Conservation (phyloP, 2,113 vertebrate genomes). For the Tragulus kanchil region DNA sequence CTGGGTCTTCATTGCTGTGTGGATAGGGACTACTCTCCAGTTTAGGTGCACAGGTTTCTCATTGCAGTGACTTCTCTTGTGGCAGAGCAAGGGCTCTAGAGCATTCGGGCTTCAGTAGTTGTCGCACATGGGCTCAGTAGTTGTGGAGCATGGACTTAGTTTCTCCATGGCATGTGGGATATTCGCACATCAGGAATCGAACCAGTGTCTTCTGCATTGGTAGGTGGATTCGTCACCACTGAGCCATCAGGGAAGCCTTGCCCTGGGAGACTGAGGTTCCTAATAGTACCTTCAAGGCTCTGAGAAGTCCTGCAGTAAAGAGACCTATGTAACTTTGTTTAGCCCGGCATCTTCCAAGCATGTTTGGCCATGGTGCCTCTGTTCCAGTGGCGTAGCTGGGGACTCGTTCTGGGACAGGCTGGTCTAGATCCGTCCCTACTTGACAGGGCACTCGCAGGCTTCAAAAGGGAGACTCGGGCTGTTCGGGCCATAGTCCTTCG, state of each 20-base stretch:
- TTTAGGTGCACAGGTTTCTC: neutral
- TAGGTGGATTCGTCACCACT: neutral
- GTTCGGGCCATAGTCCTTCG: neutral
- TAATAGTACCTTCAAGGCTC: neutral
- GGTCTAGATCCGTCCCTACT: no score
- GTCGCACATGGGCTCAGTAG: neutral
- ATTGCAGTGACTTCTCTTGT: neutral
- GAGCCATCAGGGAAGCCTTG: neutral
- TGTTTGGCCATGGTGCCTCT: neutral
- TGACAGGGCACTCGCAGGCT: neutral
- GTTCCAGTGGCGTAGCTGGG: fast-evolving
- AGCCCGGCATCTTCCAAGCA: neutral
- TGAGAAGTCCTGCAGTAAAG: neutral
- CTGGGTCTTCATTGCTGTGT: neutral
- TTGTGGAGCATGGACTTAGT: neutral
- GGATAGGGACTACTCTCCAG: neutral
- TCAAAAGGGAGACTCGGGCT: neutral
- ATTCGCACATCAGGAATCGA: neutral
- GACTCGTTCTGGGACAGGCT: fast-evolving
- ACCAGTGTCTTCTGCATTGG: neutral
- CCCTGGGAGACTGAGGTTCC: neutral
- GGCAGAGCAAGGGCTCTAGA: neutral
- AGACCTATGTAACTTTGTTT: neutral
- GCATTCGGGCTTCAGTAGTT: neutral
- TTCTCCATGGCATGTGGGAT: neutral